These are phyloP conservation scores for Nycticorax nycticorax DNA, from an alignment of 2,113 vertebrate genomes.

Conservation along the genomic window DNA sequence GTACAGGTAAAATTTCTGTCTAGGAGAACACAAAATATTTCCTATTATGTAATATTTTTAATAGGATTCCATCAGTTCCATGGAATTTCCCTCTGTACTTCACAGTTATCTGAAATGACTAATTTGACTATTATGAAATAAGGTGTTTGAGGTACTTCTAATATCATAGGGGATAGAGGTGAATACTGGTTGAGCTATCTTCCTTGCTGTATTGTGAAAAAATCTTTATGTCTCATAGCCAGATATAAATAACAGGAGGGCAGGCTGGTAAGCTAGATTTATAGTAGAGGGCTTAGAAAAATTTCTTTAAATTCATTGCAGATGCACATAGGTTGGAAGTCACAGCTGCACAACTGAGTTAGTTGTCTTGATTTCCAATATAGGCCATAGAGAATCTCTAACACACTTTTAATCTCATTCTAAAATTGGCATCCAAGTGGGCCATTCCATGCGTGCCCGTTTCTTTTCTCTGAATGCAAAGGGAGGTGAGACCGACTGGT, in stretches of 20 bases:
- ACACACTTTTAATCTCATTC: background rate
- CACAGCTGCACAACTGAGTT: background rate
- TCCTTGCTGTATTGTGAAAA: background rate
- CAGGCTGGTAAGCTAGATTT: background rate
- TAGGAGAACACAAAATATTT: background rate
- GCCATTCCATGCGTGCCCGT: background rate
- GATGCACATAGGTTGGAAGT: background rate
- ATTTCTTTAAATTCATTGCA: background rate
- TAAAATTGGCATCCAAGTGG: background rate
- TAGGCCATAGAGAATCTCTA: background rate
- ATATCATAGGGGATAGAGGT: background rate
- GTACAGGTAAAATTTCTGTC: background rate
- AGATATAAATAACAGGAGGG: background rate
- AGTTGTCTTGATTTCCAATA: background rate
- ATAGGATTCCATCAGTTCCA: background rate
- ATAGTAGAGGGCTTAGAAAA: background rate
- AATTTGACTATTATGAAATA: background rate
- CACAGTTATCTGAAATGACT: background rate
- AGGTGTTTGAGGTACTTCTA: background rate
- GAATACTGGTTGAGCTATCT: background rate
- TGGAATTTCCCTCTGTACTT: background rate
- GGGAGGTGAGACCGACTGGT: rapidly evolving
- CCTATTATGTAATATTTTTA: background rate
- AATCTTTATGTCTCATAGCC: background rate
- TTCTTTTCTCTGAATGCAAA: background rate